Conservation (phyloP, 2,797 vertebrate species). For the Platyrinchus mystaceus region DNA sequence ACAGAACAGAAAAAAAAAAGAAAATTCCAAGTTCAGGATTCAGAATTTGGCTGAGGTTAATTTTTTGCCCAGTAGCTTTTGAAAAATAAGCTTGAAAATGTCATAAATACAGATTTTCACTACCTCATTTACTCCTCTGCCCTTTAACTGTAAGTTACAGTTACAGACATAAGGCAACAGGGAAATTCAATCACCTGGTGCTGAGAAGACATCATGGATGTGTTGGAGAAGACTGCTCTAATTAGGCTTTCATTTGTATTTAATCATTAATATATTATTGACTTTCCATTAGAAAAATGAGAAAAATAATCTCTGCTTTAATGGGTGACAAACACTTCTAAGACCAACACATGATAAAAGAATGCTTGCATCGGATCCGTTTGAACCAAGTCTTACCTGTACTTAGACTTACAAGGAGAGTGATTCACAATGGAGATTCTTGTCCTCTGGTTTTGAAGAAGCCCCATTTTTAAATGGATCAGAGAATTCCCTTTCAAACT, state of each 20-base stretch:
- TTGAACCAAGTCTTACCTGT: too few relatives aligned
- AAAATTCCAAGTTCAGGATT: neutral
- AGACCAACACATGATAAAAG: too few relatives aligned
- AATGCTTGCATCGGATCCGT: too few relatives aligned
- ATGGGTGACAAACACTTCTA: too few relatives aligned
- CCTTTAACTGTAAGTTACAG: neutral
- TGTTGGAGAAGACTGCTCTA: neutral
- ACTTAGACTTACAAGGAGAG: too few relatives aligned
- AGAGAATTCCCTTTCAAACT: too few relatives aligned
- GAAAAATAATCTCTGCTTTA: too few relatives aligned
- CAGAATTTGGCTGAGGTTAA: neutral
- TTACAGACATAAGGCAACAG: neutral
- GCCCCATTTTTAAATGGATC: too few relatives aligned
- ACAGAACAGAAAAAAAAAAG: neutral
- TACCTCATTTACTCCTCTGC: neutral
- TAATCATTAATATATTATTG: too few relatives aligned
- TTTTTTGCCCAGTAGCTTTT: neutral
- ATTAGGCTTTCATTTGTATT: neutral
- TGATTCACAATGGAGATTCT: too few relatives aligned
- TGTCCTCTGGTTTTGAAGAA: too few relatives aligned
- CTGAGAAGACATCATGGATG: neutral
- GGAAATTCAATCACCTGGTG: neutral
- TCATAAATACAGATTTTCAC: neutral
- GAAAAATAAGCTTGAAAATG: neutral
- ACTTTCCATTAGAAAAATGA: too few relatives aligned